Percentiles rank a stretch among this genome's conserved stretches.
Conservation (phyloP, 2,888 invertebrate species). For the Acanthococcus lagerstroemiae region DNA sequence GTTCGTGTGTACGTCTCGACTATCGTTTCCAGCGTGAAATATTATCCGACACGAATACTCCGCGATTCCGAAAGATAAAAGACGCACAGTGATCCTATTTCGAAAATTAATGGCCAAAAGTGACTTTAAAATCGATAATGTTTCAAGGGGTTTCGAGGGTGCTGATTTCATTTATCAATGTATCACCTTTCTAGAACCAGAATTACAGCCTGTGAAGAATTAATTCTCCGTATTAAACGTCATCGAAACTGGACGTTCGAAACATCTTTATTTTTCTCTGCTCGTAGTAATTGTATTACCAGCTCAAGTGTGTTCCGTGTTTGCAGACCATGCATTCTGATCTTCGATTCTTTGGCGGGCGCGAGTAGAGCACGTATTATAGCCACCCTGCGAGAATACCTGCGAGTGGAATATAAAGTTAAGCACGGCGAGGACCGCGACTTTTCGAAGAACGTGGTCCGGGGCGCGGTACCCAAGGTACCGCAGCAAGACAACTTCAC, state of each 20-base stretch:
- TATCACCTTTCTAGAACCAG: no score
- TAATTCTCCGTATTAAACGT: no score
- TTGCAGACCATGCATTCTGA: constrained; percentile 80
- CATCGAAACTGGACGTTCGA: background rate
- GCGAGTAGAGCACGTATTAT: constrained; percentile 73
- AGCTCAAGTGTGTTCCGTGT: constrained; percentile 4
- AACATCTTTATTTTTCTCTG: background rate
- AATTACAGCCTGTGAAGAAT: no score
- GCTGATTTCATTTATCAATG: no score
- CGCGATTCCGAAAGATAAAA: no score
- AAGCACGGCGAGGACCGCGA: constrained; percentile 57
- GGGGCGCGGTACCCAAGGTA: constrained; percentile 77
- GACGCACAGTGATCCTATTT: no score
- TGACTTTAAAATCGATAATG: no score
- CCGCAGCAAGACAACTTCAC: constrained; percentile 97
- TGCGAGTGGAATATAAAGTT: constrained; percentile 73
- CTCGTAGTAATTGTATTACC: background rate
- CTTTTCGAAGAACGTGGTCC: constrained; percentile 73
- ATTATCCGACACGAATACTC: no score
- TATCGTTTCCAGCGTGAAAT: no score
- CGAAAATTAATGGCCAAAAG: no score
- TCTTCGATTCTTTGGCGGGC: constrained; percentile 84
- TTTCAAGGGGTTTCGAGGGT: no score
- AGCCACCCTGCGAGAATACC: constrained; percentile 80
- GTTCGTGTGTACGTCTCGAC: no score